phyloP scores from a whole-genome alignment of 2,113 vertebrate species.

The Stictonetta naevosa region DNA sequence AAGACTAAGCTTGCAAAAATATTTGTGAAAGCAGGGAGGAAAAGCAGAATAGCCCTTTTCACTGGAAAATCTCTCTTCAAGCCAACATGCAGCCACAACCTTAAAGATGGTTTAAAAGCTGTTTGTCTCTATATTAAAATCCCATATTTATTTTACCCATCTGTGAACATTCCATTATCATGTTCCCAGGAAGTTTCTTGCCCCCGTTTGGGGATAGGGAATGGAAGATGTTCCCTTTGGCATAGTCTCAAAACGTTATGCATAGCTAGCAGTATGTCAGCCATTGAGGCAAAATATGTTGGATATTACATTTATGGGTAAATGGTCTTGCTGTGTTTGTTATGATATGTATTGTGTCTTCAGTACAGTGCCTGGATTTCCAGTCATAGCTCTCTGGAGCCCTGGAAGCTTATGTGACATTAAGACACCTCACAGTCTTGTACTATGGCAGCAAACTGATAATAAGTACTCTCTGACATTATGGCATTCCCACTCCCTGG shows the following conservation, averaged over 20 bases:
- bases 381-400: background rate
- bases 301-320: background rate
- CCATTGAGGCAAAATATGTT: background rate
- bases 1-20: background rate
- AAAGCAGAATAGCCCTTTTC: background rate
- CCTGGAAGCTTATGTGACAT: background rate
- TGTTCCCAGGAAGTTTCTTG: background rate
- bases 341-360: background rate
- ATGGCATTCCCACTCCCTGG: background rate
- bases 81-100: background rate
- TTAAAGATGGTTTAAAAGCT: background rate
- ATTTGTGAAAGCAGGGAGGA: background rate
- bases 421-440: background rate
- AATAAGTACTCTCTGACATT: conserved; percentile 4
- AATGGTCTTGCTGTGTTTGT: background rate
- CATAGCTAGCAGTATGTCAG: background rate
- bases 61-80: background rate
- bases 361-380: background rate
- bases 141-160: background rate
- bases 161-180: background rate
- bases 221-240: background rate
- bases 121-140: background rate
- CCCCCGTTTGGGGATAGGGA: background rate
- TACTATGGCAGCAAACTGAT: conserved; percentile 5
- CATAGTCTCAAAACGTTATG: background rate